Conservation (phyloP, 1,140 invertebrate species). For the Lethocerus indicus region DNA sequence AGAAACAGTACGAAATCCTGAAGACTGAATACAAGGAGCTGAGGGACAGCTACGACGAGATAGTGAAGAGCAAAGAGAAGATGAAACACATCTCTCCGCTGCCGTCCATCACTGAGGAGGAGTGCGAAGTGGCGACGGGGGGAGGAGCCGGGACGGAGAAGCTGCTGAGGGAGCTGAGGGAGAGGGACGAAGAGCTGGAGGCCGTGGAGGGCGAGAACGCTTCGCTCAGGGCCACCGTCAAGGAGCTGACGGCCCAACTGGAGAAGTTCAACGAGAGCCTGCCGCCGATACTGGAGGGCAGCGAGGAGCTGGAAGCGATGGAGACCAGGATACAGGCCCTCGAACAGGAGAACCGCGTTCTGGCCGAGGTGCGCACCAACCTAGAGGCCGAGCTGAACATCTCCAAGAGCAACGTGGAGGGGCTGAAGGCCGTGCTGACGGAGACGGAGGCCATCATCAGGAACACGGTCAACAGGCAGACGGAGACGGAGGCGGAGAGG, state of each 20-base stretch:
- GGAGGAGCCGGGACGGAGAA: constrained; percentile 1
- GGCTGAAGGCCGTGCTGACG: constrained; percentile 1
- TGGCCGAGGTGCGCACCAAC: constrained; percentile 13
- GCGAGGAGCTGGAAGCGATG: constrained; percentile 11
- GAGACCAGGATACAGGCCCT: constrained; percentile 11
- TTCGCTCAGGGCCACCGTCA: constrained; percentile 7
- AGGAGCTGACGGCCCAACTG: constrained; percentile 8
- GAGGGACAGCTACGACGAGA: background rate
- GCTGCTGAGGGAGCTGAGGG: constrained; percentile 9
- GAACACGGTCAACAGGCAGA: too few relatives aligned
- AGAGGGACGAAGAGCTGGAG: constrained; percentile 15
- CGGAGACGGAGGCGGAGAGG: background rate
- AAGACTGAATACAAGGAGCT: background rate
- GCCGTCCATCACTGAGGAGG: background rate
- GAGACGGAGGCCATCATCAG: constrained; percentile 7
- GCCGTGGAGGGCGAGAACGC: constrained; percentile 13
- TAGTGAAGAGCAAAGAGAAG: constrained; percentile 3
- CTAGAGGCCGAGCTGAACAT: constrained; percentile 12
- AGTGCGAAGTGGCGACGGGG: background rate
- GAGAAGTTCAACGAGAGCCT: constrained; percentile 4
- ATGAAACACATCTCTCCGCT: background rate
- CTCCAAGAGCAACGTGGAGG: constrained; percentile 4
- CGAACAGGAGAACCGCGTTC: constrained; percentile 4
- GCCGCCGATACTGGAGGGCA: constrained; percentile 12
- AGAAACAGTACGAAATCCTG: constrained; percentile 11